A percentile compares a stretch with the other conserved stretches of the same genome.
phyloP scores from a whole-genome alignment of 92 coral and sea anemone genomes.

The Bergia puertoricense region DNA sequence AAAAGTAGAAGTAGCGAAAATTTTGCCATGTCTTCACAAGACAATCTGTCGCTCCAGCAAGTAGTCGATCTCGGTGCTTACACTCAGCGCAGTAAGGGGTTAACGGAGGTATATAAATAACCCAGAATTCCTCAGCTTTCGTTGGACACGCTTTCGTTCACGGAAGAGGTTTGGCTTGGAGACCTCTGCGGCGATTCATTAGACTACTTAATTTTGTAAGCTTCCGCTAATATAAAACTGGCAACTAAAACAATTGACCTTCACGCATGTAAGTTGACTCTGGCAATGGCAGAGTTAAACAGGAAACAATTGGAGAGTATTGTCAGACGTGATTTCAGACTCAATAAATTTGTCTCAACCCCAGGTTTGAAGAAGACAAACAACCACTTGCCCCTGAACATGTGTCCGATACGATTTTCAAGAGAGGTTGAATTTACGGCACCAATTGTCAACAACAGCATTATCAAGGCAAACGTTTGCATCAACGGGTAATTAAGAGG shows the following conservation, averaged over 20 bases:
- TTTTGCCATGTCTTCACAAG: conserved; percentile 10
- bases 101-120: conserved; percentile 25
- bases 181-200: not conserved
- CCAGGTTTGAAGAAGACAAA: not conserved
- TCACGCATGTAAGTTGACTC: not conserved
- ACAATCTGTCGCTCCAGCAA: not conserved
- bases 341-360: not conserved
- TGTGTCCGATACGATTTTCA: not conserved
- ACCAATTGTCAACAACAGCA: not conserved
- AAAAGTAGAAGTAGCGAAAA: not conserved
- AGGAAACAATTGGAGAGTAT: not conserved
- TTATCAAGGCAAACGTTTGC: not conserved
- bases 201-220: not conserved
- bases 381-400: not conserved
- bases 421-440: not conserved
- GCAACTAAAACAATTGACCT: not conserved
- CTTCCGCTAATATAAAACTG: not conserved
- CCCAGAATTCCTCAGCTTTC: not conserved
- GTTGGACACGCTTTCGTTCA: not conserved
- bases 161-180: conserved; percentile 6
- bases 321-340: conserved; percentile 2
- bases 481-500: not conserved
- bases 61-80: not conserved
- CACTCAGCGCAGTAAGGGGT: conserved; percentile 13
- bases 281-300: not conserved